Evolutionary conservation across 2,888 invertebrate genomes (phyloP).

Genomic region (Himalopsyche anomala): DNA sequence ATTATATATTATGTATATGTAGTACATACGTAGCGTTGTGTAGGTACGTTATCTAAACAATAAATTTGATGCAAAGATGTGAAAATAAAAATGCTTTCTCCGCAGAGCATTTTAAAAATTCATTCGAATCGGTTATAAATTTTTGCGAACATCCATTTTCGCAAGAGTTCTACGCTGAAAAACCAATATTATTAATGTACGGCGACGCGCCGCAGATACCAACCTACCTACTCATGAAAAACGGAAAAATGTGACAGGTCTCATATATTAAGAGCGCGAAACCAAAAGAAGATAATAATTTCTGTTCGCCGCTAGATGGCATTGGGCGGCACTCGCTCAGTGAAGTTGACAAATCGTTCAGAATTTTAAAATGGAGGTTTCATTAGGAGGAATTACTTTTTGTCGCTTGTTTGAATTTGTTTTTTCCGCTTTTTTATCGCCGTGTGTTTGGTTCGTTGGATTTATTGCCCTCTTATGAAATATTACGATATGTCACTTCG

Average conservation of each 20-base stretch:
- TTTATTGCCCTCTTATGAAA: conserved; percentile 34
- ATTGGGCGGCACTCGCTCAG: conserved; percentile 54
- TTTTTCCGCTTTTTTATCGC: not conserved
- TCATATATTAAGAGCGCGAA: conserved; percentile 53
- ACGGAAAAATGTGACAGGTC: conserved; percentile 57
- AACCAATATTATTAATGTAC: conserved; percentile 62
- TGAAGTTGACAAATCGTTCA: conserved; percentile 55
- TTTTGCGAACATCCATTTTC: conserved; percentile 48
- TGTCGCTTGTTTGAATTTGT: conserved; percentile 48
- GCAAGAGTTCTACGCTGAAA: conserved; percentile 50
- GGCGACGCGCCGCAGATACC: not conserved
- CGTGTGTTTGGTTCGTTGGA: not conserved
- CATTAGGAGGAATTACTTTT: conserved; percentile 52
- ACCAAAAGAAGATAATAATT: conserved; percentile 54
- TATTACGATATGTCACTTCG: conserved; percentile 19
- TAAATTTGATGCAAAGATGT: not conserved
- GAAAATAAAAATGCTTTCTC: not conserved
- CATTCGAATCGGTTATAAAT: conserved; percentile 57
- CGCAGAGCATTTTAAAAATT: conserved; percentile 43
- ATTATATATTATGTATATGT: no score
- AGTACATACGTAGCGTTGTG: no score
- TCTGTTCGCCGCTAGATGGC: conserved; percentile 56
- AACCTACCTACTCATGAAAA: conserved; percentile 45
- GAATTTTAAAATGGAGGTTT: conserved; percentile 57
- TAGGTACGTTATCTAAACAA: not conserved